Base-by-base conservation (phyloP, 2,888 invertebrate species). In the Drosophila stalkeri region DNA sequence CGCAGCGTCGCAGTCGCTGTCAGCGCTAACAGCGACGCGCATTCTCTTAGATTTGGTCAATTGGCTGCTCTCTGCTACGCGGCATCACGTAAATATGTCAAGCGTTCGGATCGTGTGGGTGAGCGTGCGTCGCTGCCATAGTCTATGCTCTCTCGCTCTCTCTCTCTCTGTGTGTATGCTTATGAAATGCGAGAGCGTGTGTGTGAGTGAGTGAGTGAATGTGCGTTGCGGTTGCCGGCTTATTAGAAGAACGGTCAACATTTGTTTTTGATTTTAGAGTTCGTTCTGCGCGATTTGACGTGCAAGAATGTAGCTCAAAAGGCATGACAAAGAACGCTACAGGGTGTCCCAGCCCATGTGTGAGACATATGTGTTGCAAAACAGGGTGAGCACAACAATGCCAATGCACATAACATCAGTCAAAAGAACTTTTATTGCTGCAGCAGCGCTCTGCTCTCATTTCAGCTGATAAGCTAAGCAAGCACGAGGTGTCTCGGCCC, bases 191-290 rank as follows among this genome's bases (percentile, higher is more conserved):
- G 63, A 35, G 56, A 33, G 44, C n/a, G n/a, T 63, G 39, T 54
- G 37, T 4, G 37, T 16, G 5, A 1, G 14, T 54, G 27, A 27
- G 27, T 27, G 27, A n/a, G 67, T 49, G 37, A 18, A 44, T 61
- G 33, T 44, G 44, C 59, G 31, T 72, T 74, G 71, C 64, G 77
- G 75, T 74, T 81, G 81, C 81, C 78, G 80, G 78, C 78, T 78
- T 78, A 80, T 79, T 79, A 73, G 79, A 79, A 73, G 77, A 85
- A 80, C 77, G 87, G 89, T 89, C 88, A 85, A 89, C 89, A 87
- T 84, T 84, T 89, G 89, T 85, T 89, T 85, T 89, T 72, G 77
- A 80, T 88, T 82, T 88, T 59, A 73, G 72, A 64, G 60, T 55
- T 63, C 65, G 71, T 72, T 80, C 74, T 81, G 70, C 77, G 64